phyloP scores from a whole-genome alignment of 2,888 invertebrate species.

The Heliconius cydno region DNA sequence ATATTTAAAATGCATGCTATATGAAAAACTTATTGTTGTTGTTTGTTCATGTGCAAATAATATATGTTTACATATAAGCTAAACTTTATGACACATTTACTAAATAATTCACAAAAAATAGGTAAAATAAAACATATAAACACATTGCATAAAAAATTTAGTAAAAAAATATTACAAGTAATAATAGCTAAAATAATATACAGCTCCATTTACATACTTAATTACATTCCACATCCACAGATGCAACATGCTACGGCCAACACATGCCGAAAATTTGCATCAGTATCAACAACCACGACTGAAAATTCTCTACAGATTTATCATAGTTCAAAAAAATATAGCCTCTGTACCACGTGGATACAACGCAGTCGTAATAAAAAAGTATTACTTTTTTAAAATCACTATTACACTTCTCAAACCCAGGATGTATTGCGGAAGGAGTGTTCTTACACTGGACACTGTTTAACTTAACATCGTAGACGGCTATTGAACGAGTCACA shows the following conservation, averaged over 20 bases:
- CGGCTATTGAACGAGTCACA: conserved; percentile 60
- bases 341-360: conserved; percentile 67
- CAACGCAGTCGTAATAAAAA: conserved; percentile 66
- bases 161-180: conserved; percentile 39
- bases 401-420: conserved; percentile 63
- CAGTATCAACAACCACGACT: conserved; percentile 63
- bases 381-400: conserved; percentile 61
- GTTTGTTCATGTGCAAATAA: too few species aligned
- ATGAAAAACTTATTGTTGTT: too few species aligned
- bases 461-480: conserved; percentile 64
- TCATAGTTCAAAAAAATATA: conserved; percentile 59
- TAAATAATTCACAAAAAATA: too few species aligned
- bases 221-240: conserved; percentile 2
- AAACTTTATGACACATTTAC: too few species aligned
- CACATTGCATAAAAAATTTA: conserved; percentile 16
- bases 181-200: not conserved
- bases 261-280: conserved; percentile 70
- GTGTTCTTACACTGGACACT: conserved; percentile 66
- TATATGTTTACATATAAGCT: too few species aligned
- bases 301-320: conserved; percentile 67
- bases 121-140: not conserved
- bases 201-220: conserved; percentile 43
- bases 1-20: too few species aligned
- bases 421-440: conserved; percentile 66
- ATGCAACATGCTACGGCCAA: conserved; percentile 60